Evolutionary conservation across 2,797 vertebrate species (phyloP).

Genomic region (Hippopotamyrus pictus): DNA sequence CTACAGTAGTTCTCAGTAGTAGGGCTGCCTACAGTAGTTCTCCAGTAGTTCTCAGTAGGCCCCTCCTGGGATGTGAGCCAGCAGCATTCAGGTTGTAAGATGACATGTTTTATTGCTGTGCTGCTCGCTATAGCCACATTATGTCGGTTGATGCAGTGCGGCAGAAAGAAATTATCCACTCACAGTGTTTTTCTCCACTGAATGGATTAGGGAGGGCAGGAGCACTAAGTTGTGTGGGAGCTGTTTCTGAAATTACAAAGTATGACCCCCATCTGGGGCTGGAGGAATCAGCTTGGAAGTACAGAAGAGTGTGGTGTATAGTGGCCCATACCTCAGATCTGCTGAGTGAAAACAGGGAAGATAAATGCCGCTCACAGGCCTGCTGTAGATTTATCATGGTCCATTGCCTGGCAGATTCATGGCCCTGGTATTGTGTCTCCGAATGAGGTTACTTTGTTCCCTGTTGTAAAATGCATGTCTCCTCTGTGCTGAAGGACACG

Average conservation of each 20-base stretch:
- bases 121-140: not conserved
- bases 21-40: not conserved
- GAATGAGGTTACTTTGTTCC: slow-evolving; percentile 15
- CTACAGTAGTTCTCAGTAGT: not conserved
- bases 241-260: not conserved
- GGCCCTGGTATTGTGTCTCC: slow-evolving; percentile 5
- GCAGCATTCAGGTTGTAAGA: not conserved
- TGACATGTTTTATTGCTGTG: not conserved
- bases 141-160: not conserved
- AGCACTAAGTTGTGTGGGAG: not conserved
- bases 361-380: not conserved
- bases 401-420: slow-evolving; percentile 17
- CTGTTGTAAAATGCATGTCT: not conserved
- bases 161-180: not conserved
- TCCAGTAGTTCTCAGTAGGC: not conserved
- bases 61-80: not conserved
- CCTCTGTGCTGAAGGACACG: not conserved
- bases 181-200: not conserved
- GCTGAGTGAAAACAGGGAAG: slow-evolving; percentile 5
- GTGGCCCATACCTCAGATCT: not conserved
- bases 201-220: not conserved
- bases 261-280: not conserved
- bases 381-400: slow-evolving; percentile 8
- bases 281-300: not conserved
- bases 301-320: not conserved